Percentiles rank a stretch among this genome's conserved stretches.
Evolutionary conservation across 2,113 vertebrate species (phyloP).

Genomic region (Passer montanus): DNA sequence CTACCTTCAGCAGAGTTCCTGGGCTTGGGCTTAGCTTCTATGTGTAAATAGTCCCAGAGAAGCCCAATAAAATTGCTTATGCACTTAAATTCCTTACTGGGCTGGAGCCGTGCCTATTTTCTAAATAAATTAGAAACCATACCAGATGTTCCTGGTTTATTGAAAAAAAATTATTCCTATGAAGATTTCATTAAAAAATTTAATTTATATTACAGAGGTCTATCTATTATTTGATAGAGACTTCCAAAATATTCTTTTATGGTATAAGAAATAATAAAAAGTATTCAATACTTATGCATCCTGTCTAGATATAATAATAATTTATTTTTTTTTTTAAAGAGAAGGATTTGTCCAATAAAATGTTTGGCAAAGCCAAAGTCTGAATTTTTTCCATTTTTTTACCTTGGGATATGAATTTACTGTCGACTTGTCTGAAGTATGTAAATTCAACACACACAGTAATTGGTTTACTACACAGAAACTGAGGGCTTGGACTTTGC

Average conservation of each 20-base stretch:
- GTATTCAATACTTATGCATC: background rate
- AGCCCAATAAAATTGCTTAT: background rate
- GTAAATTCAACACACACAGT: background rate
- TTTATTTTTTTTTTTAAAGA: no score
- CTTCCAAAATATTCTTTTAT: background rate
- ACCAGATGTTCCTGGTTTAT: background rate
- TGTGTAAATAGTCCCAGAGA: background rate
- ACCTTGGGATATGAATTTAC: background rate
- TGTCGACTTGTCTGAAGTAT: background rate
- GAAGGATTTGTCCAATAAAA: background rate
- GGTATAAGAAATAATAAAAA: background rate
- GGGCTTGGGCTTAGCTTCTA: background rate
- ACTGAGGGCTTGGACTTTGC: background rate
- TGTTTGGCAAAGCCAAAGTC: background rate
- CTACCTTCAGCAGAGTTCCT: background rate
- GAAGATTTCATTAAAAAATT: background rate
- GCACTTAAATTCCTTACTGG: background rate
- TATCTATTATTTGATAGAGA: background rate
- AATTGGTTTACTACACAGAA: background rate
- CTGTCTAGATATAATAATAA: background rate
- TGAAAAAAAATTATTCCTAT: background rate
- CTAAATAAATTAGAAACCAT: background rate
- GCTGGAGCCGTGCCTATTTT: background rate
- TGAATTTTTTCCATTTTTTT: background rate
- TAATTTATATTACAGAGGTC: background rate